These are phyloP conservation scores for Arion vulgaris DNA, from an alignment of 1,140 invertebrate genomes.

Conservation along the genomic window DNA sequence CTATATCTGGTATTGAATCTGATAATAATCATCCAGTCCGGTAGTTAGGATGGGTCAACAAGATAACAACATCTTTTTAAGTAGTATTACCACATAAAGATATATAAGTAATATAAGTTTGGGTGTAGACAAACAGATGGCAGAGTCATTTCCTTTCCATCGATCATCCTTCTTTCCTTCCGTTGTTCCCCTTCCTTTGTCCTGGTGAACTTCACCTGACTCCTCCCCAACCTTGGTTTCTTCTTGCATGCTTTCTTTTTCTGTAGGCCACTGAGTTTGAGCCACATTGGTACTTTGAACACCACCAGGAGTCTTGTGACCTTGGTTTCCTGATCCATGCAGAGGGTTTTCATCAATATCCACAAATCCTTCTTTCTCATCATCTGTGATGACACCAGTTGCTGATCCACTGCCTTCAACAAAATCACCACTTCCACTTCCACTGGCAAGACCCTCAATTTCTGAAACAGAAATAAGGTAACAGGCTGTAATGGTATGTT, in stretches of 20 bases:
- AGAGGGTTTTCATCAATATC: conserved; percentile 12
- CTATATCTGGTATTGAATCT: too few species aligned
- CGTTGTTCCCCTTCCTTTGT: background rate
- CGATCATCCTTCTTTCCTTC: background rate
- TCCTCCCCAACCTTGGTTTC: background rate
- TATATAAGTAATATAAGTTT: background rate
- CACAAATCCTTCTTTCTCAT: background rate
- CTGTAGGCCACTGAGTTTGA: background rate
- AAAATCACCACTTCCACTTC: conserved; percentile 45
- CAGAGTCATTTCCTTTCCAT: background rate
- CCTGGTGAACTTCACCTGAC: background rate
- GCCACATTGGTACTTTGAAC: background rate
- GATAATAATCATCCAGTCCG: too few species aligned
- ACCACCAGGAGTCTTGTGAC: background rate
- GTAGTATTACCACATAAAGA: background rate
- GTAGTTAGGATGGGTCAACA: background rate
- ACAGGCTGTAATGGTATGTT: too few species aligned
- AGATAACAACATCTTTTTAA: background rate
- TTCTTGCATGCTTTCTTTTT: background rate
- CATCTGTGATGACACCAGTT: conserved; percentile 20
- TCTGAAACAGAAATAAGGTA: conserved; percentile 34
- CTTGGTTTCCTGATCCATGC: background rate
- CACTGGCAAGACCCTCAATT: conserved; percentile 46
- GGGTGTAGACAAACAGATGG: background rate
- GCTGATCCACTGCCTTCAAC: conserved; percentile 42